Conservation (phyloP, 2,113 vertebrate species). For the Perca flavescens region DNA sequence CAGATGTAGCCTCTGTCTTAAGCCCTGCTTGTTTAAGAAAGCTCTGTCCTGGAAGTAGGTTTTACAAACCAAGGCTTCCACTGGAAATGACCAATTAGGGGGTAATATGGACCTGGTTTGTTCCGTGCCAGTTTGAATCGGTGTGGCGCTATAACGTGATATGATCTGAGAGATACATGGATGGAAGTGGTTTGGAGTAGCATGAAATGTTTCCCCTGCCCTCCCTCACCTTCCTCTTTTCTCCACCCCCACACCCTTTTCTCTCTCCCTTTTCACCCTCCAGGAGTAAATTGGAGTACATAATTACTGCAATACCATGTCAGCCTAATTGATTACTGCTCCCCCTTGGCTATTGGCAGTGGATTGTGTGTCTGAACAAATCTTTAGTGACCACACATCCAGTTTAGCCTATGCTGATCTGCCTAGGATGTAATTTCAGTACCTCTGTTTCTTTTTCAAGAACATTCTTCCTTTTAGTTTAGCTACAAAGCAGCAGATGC, state of each 20-base stretch:
- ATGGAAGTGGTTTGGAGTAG: slow-evolving; percentile 84
- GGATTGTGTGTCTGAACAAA: slow-evolving; percentile 76
- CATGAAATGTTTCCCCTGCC: slow-evolving; percentile 77
- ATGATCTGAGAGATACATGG: slow-evolving; percentile 82
- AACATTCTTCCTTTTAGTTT: slow-evolving; percentile 32
- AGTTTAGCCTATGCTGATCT: slow-evolving; percentile 52
- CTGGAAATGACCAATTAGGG: slow-evolving; percentile 86
- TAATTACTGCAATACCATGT: slow-evolving; percentile 80
- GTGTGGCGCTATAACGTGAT: slow-evolving; percentile 78
- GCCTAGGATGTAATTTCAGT: slow-evolving; percentile 64
- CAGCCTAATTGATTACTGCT: slow-evolving; percentile 82
- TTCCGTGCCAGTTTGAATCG: slow-evolving; percentile 80
- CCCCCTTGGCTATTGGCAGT: slow-evolving; percentile 73
- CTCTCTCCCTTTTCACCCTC: slow-evolving; percentile 59
- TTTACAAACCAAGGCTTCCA: slow-evolving; percentile 81
- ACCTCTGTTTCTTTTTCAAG: slow-evolving; percentile 41
- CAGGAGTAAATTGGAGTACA: slow-evolving; percentile 79
- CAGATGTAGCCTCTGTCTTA: slow-evolving; percentile 78
- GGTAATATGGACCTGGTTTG: slow-evolving; percentile 81
- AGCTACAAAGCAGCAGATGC: slow-evolving; percentile 31
- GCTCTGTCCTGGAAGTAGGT: slow-evolving; percentile 75
- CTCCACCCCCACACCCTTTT: slow-evolving; percentile 24
- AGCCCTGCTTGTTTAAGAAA: slow-evolving; percentile 80
- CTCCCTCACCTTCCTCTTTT: slow-evolving; percentile 38
- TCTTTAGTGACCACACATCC: slow-evolving; percentile 75